Base-by-base conservation (phyloP, 2,797 vertebrate species). In the Knipowitschia caucasica region DNA sequence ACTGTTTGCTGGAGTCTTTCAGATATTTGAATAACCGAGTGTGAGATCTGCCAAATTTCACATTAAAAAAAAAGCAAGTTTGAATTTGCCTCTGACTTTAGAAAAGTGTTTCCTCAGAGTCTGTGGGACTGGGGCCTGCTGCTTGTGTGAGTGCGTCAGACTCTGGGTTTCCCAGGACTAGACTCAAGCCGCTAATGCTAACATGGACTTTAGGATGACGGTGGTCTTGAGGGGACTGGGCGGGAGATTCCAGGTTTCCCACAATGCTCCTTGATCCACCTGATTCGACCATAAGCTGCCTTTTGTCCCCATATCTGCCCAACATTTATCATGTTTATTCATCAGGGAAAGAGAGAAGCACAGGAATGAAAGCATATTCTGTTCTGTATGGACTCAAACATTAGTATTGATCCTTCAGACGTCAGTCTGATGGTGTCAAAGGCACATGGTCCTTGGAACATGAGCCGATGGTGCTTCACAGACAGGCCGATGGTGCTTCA, bases 221-320 rank as follows among this genome's bases (percentile, higher is more conserved):
- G 83, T 78, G 86, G 86, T 88, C 87, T 57, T 75, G 51, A 64
- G 74, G 75, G 67, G 63, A 49, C 80, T 71, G 64, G 59, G 15
- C 45, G 77, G 84, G 84, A 82, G 85, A 89, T 87, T 88, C 86
- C 85, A 85, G 71, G 64, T 81, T 89, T 89, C 87, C 85, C 89
- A 89, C 85, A 87, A 84, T 27, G 46, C 74, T 68, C 56, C 83
- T 75, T 86, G 80, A 87, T 82, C 82, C 77, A 67, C 64, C 72
- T 67, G 81, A 81, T 71, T 83, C 81, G 75, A 78, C 69, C 73
- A 38, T 84, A 87, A 87, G 80, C 82, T 60, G 73, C 69, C 80
- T 81, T 82, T 85, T 85, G 79, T 82, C 68, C 62, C 64, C 33
- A 7, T 58, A 50, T 65, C 64, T 39, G 50, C 64, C n/a, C 73